Evolutionary conservation across 2,888 invertebrate species (phyloP).

Genomic region (Tryphoninae sp.): DNA sequence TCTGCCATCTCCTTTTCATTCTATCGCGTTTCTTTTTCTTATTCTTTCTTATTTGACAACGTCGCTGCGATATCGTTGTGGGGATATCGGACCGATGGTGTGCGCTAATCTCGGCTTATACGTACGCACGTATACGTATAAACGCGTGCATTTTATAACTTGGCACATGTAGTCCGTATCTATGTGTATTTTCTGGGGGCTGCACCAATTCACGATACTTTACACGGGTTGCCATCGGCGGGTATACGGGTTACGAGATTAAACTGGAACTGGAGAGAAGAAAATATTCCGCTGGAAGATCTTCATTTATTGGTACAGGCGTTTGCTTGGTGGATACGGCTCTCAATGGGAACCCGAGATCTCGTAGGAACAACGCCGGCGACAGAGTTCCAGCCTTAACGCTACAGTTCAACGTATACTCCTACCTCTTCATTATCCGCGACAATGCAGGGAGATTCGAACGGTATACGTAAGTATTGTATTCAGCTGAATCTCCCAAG

Average conservation of each 20-base stretch:
- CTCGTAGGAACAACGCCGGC: conserved; percentile 61
- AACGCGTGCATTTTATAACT: neutral
- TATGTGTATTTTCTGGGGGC: conserved; percentile 51
- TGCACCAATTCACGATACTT: conserved; percentile 60
- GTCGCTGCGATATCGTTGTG: conserved; percentile 40
- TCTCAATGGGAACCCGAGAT: conserved; percentile 62
- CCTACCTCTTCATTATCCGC: conserved; percentile 35
- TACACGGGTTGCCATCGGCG: conserved; percentile 54
- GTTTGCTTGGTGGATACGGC: conserved; percentile 50
- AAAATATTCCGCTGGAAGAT: conserved; percentile 58
- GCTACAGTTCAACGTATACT: conserved; percentile 63
- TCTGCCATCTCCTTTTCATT: conserved; percentile 36
- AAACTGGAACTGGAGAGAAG: conserved; percentile 57
- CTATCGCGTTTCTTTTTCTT: conserved; percentile 30
- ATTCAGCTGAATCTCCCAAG: conserved; percentile 78
- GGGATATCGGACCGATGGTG: conserved; percentile 46
- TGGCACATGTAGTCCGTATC: conserved; percentile 37
- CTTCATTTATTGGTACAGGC: conserved; percentile 60
- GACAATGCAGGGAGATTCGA: conserved; percentile 46
- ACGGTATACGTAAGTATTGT: conserved; percentile 57
- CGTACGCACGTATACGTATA: neutral
- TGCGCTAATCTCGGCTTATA: conserved; percentile 55
- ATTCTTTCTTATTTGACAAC: conserved; percentile 23
- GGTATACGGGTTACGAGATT: conserved; percentile 60
- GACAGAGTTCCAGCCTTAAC: conserved; percentile 74